A percentile compares a stretch with the other conserved stretches of the same genome.
These are phyloP conservation scores for Cyphomyrus discorhynchus DNA, from an alignment of 2,113 vertebrate species.

Conservation along the genomic window DNA sequence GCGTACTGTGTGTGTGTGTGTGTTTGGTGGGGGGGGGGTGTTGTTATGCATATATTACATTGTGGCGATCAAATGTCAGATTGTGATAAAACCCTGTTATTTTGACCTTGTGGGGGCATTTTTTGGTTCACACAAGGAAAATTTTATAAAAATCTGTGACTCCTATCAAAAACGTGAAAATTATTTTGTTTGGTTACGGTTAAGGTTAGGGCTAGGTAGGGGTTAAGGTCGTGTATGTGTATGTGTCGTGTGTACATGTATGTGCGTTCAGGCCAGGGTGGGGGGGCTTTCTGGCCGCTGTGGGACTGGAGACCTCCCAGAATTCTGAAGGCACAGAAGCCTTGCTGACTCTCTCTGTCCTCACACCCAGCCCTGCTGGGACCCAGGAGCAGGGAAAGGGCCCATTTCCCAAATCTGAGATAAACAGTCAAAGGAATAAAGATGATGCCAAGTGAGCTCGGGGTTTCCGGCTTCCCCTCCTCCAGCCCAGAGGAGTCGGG, in stretches of 20 bases:
- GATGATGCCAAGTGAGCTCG: neutral
- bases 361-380: neutral
- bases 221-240: neutral
- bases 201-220: neutral
- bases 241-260: conserved; percentile 1
- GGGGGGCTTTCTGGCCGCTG: neutral
- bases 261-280: neutral
- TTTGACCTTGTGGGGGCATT: neutral
- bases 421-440: conserved; percentile 6
- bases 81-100: neutral
- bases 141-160: neutral
- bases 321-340: neutral
- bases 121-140: neutral
- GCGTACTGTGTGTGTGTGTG: neutral
- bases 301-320: neutral
- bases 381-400: neutral
- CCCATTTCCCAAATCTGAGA: neutral
- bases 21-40: no score
- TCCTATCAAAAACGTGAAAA: neutral
- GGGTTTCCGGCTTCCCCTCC: neutral
- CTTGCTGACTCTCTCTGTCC: neutral
- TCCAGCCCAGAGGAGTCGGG: neutral
- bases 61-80: neutral
- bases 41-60: neutral
- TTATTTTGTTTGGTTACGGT: neutral